These are phyloP conservation scores for Apomyelois bistriatella DNA, from an alignment of 2,888 invertebrate species.

Conservation along the genomic window DNA sequence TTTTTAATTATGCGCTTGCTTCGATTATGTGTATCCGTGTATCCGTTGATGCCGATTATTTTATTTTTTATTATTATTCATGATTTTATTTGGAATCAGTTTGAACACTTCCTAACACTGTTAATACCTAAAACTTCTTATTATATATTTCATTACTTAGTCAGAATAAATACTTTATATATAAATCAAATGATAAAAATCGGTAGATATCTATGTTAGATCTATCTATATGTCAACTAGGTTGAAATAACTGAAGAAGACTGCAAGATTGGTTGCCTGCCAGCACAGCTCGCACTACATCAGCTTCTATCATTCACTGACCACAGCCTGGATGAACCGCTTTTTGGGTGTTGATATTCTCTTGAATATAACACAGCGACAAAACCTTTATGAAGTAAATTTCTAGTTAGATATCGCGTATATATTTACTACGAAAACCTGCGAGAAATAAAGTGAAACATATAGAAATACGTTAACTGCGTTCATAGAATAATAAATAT, in stretches of 20 bases:
- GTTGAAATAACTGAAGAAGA: neutral
- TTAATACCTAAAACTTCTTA: conserved; percentile 13
- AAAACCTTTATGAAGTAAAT: neutral
- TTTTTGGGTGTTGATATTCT: conserved; percentile 17
- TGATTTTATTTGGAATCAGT: neutral
- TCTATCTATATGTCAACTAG: neutral
- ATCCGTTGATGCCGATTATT: conserved; percentile 26
- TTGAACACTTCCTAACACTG: conserved; percentile 11
- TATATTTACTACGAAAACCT: no score
- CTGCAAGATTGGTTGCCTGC: conserved; percentile 19
- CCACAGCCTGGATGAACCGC: conserved; percentile 18
- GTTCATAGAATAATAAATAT: no score
- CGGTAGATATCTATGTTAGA: neutral
- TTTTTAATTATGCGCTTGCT: conserved; percentile 68
- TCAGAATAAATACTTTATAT: neutral
- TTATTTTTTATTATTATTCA: conserved; percentile 24
- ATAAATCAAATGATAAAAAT: neutral
- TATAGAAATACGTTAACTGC: no score
- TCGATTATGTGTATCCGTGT: conserved; percentile 43
- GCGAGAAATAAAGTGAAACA: no score
- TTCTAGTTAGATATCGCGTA: no score
- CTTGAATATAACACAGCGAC: conserved; percentile 12
- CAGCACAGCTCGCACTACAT: conserved; percentile 44
- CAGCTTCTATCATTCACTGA: conserved; percentile 48
- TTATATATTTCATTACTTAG: neutral